Percentiles rank a stretch among this genome's conserved stretches.
Evolutionary conservation across 2,888 invertebrate species (phyloP).

Genomic region (Oxycera nigricornis): DNA sequence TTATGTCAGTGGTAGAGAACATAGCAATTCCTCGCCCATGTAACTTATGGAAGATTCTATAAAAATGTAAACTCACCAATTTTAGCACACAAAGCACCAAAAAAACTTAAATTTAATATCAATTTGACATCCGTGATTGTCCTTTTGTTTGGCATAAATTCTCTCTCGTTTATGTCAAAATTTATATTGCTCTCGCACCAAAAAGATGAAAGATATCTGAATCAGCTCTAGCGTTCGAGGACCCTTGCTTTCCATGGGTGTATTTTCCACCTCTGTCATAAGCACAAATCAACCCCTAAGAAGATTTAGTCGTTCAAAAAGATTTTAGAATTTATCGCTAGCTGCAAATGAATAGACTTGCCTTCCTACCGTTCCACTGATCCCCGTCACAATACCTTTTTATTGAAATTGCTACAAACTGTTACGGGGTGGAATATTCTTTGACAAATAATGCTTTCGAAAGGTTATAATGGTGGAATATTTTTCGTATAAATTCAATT

Average conservation of each 20-base stretch:
- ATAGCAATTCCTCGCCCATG: no score
- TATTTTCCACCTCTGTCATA: slow-evolving; percentile 28
- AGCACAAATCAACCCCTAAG: slow-evolving; percentile 29
- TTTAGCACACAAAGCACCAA: no score
- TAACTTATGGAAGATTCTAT: no score
- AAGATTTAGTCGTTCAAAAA: slow-evolving; percentile 17
- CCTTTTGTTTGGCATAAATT: no score
- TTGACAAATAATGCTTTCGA: not conserved
- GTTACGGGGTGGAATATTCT: not conserved
- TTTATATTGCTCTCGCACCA: no score
- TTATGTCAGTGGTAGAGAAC: not conserved
- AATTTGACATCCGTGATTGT: no score
- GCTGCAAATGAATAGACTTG: slow-evolving; percentile 7
- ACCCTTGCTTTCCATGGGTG: not conserved
- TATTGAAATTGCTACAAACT: not conserved
- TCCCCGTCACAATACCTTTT: slow-evolving; percentile 5
- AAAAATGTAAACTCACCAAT: no score
- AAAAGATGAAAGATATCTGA: no score
- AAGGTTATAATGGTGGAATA: not conserved
- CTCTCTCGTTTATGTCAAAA: no score
- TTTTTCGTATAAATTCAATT: slow-evolving; percentile 36
- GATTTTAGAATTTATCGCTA: slow-evolving; percentile 29
- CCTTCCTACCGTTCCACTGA: not conserved
- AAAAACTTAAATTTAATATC: no score
- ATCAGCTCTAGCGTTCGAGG: no score